Conservation (phyloP, 2,797 vertebrate genomes). For the Choloepus didactylus region DNA sequence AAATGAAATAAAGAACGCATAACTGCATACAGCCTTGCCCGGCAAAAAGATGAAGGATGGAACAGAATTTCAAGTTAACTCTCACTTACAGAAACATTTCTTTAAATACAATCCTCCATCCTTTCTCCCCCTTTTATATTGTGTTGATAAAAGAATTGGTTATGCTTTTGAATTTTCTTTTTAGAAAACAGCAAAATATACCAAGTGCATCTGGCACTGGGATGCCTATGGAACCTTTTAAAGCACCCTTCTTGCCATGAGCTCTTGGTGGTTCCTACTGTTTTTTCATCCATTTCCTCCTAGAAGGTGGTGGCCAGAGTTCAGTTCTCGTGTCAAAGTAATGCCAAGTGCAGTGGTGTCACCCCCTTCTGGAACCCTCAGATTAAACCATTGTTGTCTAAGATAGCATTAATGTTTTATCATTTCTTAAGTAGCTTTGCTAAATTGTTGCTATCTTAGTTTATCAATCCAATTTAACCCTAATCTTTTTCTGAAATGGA, state of each 20-base stretch:
- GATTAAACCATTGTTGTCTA: background rate
- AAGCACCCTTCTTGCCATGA: background rate
- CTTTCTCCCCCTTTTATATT: background rate
- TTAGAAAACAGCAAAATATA: background rate
- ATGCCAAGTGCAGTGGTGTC: background rate
- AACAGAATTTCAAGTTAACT: slow-evolving; percentile 34
- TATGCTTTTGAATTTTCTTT: background rate
- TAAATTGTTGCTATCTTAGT: background rate
- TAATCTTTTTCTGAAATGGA: background rate
- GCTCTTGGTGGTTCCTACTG: no score
- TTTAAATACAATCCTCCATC: background rate
- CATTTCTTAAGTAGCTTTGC: background rate
- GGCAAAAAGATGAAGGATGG: background rate
- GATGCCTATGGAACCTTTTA: background rate
- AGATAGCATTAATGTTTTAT: background rate
- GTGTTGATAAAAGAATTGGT: background rate
- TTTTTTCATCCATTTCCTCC: background rate
- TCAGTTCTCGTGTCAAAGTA: background rate
- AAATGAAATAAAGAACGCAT: background rate
- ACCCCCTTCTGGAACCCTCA: background rate
- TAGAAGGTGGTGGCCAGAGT: background rate
- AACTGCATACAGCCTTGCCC: background rate
- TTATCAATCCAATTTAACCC: background rate
- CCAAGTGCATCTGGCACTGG: no score
- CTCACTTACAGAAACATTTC: slow-evolving; percentile 37